Percentiles rank a stretch among this genome's conserved stretches.
These are phyloP conservation scores for Cantharis rufa DNA, from an alignment of 2,888 invertebrate genomes.

Conservation along the genomic window DNA sequence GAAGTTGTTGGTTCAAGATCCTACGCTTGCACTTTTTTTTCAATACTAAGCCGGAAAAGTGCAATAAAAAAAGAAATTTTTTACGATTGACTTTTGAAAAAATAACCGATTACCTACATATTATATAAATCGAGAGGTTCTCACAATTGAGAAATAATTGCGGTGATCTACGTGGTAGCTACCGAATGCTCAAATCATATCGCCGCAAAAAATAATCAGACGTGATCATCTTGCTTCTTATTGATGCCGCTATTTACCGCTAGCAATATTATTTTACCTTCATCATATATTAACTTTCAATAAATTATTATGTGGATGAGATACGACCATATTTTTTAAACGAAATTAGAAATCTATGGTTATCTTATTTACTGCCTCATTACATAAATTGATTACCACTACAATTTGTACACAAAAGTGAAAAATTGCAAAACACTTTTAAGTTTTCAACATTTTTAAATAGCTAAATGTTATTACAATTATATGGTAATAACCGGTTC, in stretches of 20 bases:
- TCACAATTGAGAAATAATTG: conserved; percentile 54
- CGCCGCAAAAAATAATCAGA: conserved; percentile 31
- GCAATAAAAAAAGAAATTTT: not conserved
- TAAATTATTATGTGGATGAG: not conserved
- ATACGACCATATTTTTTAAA: not conserved
- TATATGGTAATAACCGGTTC: not conserved
- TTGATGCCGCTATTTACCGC: conserved; percentile 26
- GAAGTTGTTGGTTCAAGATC: not conserved
- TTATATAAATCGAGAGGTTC: conserved; percentile 38
- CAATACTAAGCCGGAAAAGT: not conserved
- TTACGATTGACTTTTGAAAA: not conserved
- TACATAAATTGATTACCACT: not conserved
- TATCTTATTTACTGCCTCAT: not conserved
- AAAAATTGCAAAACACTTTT: not conserved
- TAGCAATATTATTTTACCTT: conserved; percentile 10
- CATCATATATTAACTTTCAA: not conserved
- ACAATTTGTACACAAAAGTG: not conserved
- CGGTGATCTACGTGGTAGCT: conserved; percentile 48
- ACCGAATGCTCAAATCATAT: conserved; percentile 44
- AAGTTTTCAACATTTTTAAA: not conserved
- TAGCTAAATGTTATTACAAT: not conserved
- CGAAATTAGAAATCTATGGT: not conserved
- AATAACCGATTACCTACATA: conserved; percentile 14
- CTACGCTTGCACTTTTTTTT: not conserved
- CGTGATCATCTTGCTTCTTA: conserved; percentile 29